Conservation (phyloP, 1,140 invertebrate species). For the Drosophila auraria region DNA sequence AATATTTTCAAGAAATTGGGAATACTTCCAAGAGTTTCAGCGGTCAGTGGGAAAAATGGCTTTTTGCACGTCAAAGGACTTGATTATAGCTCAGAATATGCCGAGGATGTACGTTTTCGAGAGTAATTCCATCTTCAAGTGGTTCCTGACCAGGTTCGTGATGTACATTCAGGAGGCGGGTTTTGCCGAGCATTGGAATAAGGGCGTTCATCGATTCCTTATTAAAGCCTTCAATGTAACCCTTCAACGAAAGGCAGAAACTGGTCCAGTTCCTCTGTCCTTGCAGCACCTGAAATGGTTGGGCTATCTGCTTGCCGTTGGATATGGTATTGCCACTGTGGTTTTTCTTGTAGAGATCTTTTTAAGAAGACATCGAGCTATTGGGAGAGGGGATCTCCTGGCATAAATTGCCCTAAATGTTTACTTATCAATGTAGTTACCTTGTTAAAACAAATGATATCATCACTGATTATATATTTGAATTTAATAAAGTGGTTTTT, state of each 20-base stretch:
- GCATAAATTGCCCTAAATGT: too few species aligned
- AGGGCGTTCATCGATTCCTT: accelerated
- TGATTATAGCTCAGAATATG: background rate
- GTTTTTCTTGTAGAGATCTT: conserved; percentile 13
- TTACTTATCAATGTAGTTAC: too few species aligned
- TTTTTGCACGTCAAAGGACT: conserved; percentile 5
- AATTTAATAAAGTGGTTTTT: too few species aligned
- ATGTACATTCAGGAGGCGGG: conserved; percentile 1
- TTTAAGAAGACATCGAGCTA: background rate
- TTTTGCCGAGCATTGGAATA: background rate
- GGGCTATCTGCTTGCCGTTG: conserved; percentile 13
- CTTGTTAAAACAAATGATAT: too few species aligned
- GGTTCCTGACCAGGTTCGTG: conserved; percentile 2
- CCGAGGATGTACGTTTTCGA: conserved; percentile 3
- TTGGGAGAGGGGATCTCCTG: background rate
- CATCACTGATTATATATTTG: too few species aligned
- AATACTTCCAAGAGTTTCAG: background rate
- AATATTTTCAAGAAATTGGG: background rate
- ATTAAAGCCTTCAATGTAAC: background rate
- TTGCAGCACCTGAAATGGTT: conserved; percentile 14
- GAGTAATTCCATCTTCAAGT: conserved; percentile 19
- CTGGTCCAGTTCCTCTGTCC: background rate
- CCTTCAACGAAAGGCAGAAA: background rate
- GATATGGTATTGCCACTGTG: conserved; percentile 8
- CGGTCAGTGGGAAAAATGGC: background rate